Base-by-base conservation (phyloP, 2,888 invertebrate genomes). In the Acanthococcus lagerstroemiae region DNA sequence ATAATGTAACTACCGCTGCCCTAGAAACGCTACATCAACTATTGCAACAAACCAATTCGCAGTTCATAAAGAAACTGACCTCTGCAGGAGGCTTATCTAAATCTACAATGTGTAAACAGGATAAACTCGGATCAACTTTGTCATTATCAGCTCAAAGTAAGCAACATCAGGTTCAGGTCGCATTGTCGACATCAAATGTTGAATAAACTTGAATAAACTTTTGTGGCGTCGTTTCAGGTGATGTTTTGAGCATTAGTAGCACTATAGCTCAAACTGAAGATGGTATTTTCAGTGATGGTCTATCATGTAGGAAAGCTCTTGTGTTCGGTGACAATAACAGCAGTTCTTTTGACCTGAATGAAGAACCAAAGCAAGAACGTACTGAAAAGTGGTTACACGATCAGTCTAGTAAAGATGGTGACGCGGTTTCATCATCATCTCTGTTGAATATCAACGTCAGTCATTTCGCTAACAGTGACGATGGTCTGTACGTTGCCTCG, bases 1-100 rank as follows among this genome's bases (percentile, higher is more conserved):
- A 95, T 76, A 93, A 93, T 76, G 83, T 93, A 67, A 85, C 91
- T 71, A 93, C 93, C 74, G 85, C 90, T 1, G 84, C 92, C 19
- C 80, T 95, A 74, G 95, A 96, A 76, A 80, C 83, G 72, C 78
- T 90, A 26, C 82, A 83, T 22, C 82, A 83, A 56, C 27, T 66
- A 15, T 50, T 66, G 27, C 55, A 56, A 17, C 5, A 26, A 9
- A 50, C 48, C 30, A 3, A 44, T 2, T 12, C 27, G 9, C 15
- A 22, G 1, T 48, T 66, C 4, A 22, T 66, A 4, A n/a, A 22
- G 7, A 55, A 44, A 48, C 9, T 66, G 19, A 56, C 48, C 1
- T 56, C 66, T 22, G 21, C 25, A n/a, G 56, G 55, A n/a, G 56
- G 56, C 27, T 46, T 65, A 15, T 12, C 48, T 7, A 21, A 55